A percentile compares a stretch with the other conserved stretches of the same genome.
Conservation (phyloP, 2,797 vertebrate species). For the Coreius guichenoti region DNA sequence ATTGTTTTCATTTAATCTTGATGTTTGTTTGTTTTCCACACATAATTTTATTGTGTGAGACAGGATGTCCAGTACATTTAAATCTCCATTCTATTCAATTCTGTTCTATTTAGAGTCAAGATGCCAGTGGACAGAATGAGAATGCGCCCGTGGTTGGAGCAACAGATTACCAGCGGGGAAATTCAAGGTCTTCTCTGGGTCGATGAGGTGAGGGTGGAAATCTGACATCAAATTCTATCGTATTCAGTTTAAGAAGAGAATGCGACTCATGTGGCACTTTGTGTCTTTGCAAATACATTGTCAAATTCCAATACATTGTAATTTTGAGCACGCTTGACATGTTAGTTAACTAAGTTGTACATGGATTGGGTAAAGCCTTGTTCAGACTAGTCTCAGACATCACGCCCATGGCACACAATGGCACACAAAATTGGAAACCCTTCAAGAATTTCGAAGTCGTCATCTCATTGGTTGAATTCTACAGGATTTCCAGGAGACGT, state of each 20-base stretch:
- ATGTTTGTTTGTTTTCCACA: neutral
- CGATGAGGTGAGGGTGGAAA: conserved; percentile 82
- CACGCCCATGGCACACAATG: too few species aligned
- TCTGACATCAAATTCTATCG: neutral
- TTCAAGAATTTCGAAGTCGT: too few species aligned
- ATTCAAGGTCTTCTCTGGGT: conserved; percentile 95
- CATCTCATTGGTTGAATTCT: too few species aligned
- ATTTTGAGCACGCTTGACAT: neutral
- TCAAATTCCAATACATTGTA: neutral
- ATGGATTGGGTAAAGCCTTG: neutral
- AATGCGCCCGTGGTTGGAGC: conserved; percentile 97
- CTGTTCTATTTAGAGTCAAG: conserved; percentile 66
- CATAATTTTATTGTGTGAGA: neutral
- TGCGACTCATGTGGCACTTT: neutral
- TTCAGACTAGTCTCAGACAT: too few species aligned
- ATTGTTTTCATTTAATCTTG: neutral
- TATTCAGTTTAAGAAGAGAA: neutral
- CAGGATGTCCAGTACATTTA: neutral
- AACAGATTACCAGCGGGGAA: conserved; percentile 91
- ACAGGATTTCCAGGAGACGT: too few species aligned
- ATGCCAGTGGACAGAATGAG: conserved; percentile 99
- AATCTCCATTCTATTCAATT: neutral
- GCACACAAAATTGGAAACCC: too few species aligned
- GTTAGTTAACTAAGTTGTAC: neutral
- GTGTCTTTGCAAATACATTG: neutral